Base-by-base conservation (phyloP, 2,797 vertebrate genomes). In the Manis pentadactyla region DNA sequence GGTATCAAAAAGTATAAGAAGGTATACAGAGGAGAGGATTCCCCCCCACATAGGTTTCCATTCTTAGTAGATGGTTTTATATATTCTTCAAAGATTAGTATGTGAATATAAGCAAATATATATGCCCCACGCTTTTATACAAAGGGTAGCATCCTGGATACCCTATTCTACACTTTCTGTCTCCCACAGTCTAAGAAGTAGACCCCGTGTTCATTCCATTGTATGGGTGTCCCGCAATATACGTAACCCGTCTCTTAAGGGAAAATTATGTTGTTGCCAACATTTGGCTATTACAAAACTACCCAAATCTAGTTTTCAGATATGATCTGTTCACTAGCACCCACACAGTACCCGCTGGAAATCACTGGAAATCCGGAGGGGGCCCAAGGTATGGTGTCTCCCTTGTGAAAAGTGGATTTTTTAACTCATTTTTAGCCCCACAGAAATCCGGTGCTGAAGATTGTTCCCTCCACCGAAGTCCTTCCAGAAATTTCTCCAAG, bases 331-430 rank as follows among this genome's bases (percentile, higher is more conserved):
- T 29, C 10, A 13, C 51, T 31, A 11, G 73, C 1, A 0, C 27
- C 34, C 3, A 46, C 23, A 42, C 13, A 10, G n/a, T 0, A 1
- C 12, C 87, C 1, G 29, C 25, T 46, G 42, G 19, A 11, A 1
- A 25, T 66, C 27, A 10, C 66, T 2, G 0, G 1, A 0, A 1
- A 1, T 31, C 25, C 25, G 23, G 3, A 2, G 1, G 27, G 37
- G 7, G 5, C 31, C 42, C 29, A 0, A 4, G 2, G 2, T 31
- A 7, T 0, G 0, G 29, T 0, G 1, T n/a, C 55, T 31, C 8
- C 0, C 2, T 34, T 37, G 2, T 79, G 59, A 17, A 29, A 77
- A 31, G 64, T 4, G 10, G 10, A 5, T 83, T 79, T 71, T 51
- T 4, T 34, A 1, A 5, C 2, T 34, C 25, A 7, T 23, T 29